Evolutionary conservation across 2,888 invertebrate species (phyloP).

Genomic region (Pegoplata infirma): DNA sequence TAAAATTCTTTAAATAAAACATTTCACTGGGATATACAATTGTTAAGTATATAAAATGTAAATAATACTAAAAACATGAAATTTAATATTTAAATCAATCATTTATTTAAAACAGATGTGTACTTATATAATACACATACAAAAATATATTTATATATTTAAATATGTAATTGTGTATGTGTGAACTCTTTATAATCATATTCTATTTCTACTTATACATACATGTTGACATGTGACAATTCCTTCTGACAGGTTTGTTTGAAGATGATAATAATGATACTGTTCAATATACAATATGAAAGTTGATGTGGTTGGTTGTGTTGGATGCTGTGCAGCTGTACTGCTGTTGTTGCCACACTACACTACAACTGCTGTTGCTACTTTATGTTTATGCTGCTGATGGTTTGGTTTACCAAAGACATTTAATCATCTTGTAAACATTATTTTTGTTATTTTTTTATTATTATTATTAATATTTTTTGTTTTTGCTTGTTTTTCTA

Average conservation of each 20-base stretch:
- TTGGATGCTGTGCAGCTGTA: background rate
- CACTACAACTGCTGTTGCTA: background rate
- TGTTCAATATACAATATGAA: background rate
- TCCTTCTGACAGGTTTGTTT: constrained; percentile 35
- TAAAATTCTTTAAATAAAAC: too few relatives aligned
- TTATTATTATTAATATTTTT: background rate
- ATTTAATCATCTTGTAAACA: constrained; percentile 57
- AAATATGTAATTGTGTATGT: too few relatives aligned
- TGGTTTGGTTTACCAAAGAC: constrained; percentile 32
- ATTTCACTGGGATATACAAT: too few relatives aligned
- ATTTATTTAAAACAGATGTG: constrained; percentile 9
- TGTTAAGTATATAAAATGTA: too few relatives aligned
- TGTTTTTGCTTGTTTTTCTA: constrained; percentile 21
- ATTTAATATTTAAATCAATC: constrained; percentile 20
- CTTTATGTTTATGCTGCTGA: background rate
- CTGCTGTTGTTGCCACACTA: too few relatives aligned
- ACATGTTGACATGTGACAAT: constrained; percentile 31
- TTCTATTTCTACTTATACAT: background rate
- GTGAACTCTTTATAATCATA: too few relatives aligned
- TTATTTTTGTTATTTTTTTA: constrained; percentile 15
- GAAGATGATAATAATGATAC: constrained; percentile 4
- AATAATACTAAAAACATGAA: too few relatives aligned
- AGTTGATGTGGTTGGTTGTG: background rate
- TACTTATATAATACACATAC: background rate
- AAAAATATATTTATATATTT: too few relatives aligned